Conservation (phyloP, 2,113 vertebrate genomes). For the Proteles cristata region DNA sequence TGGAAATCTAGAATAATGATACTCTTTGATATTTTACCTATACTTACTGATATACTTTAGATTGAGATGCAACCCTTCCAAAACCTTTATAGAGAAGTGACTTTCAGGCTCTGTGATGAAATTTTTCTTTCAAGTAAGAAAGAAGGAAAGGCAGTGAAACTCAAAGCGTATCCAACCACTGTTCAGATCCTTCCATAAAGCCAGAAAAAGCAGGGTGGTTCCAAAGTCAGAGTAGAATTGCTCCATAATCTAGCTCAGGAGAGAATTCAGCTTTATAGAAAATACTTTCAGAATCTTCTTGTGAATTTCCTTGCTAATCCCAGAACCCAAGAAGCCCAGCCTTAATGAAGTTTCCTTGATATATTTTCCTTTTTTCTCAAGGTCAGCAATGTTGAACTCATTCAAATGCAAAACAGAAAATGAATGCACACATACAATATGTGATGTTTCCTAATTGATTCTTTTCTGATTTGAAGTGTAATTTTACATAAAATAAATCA, state of each 20-base stretch:
- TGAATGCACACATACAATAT: not conserved
- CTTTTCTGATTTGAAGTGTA: not conserved
- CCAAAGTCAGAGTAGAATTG: not conserved
- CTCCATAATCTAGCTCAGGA: not conserved
- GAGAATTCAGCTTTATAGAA: not conserved
- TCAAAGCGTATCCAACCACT: not conserved
- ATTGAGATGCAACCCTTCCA: not conserved
- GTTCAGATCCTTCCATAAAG: not conserved
- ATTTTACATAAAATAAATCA: not conserved
- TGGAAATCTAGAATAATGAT: not conserved
- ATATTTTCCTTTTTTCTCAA: not conserved
- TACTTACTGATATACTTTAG: not conserved
- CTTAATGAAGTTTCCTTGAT: not conserved
- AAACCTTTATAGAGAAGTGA: not conserved
- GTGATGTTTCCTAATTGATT: not conserved
- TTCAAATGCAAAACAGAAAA: not conserved
- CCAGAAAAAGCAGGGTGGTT: not conserved
- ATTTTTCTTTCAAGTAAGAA: not conserved
- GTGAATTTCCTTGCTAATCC: not conserved
- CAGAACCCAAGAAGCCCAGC: not conserved
- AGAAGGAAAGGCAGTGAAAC: not conserved
- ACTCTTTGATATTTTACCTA: not conserved
- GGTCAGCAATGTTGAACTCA: not conserved
- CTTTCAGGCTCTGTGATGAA: not conserved
- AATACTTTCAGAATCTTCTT: not conserved